phyloP scores from a whole-genome alignment of 2,113 vertebrate species.

The Pao palembangensis region DNA sequence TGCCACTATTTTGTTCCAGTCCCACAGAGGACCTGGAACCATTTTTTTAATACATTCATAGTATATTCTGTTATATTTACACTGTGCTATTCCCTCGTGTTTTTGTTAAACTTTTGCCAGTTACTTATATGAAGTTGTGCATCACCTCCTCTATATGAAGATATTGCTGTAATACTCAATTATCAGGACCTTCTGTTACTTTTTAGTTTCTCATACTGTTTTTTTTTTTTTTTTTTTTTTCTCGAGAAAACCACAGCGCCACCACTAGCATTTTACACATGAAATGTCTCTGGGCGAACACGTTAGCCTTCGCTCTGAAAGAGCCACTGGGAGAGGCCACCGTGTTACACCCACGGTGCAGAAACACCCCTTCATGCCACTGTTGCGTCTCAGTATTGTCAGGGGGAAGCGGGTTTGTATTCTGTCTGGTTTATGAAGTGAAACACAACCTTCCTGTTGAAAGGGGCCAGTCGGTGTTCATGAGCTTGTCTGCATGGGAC shows the following conservation, averaged over 20 bases:
- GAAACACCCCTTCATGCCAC: slow-evolving; percentile 20
- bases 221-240: slow-evolving; percentile 26
- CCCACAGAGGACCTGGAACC: slow-evolving; percentile 42
- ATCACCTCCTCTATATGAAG: slow-evolving; percentile 14
- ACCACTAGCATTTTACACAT: slow-evolving; percentile 26
- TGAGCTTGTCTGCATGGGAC: slow-evolving; percentile 34
- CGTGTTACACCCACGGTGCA: slow-evolving; percentile 25
- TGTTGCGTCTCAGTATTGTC: slow-evolving; percentile 2
- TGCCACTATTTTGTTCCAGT: slow-evolving; percentile 62
- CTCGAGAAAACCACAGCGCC: slow-evolving; percentile 51
- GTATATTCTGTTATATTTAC: slow-evolving; percentile 67
- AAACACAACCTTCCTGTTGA: slow-evolving; percentile 8
- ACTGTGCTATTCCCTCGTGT: slow-evolving; percentile 30
- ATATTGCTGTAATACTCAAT: slow-evolving; percentile 30
- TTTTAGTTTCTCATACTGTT: slow-evolving; percentile 5
- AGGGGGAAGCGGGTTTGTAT: slow-evolving; percentile 14
- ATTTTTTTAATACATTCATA: slow-evolving; percentile 33
- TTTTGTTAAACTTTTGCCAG: slow-evolving; percentile 38
- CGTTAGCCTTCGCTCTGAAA: slow-evolving; percentile 13
- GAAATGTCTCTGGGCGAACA: slow-evolving; percentile 10
- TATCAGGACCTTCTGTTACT: slow-evolving; percentile 31
- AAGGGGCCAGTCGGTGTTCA: slow-evolving; percentile 10
- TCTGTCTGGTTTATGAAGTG: background rate
- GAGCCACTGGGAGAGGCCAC: slow-evolving; percentile 30
- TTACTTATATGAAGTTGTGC: slow-evolving; percentile 57